Evolutionary conservation across 2,888 invertebrate species (phyloP).

Genomic region (Chloroclysta siterata): DNA sequence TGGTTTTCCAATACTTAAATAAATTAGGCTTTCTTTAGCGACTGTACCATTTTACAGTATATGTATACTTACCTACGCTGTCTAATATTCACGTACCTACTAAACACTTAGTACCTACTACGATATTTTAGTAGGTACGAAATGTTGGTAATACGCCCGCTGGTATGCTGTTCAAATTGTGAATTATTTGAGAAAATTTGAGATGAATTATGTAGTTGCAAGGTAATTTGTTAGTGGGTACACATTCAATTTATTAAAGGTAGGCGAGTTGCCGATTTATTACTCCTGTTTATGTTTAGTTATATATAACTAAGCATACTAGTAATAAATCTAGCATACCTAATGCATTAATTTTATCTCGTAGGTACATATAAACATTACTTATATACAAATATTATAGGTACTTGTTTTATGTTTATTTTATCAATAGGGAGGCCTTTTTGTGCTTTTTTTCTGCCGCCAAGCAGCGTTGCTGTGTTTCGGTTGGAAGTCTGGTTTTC

Average conservation of each 20-base stretch:
- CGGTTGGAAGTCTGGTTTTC: too few species aligned
- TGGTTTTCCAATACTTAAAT: too few species aligned
- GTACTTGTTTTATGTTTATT: too few species aligned
- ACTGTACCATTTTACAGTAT: slow-evolving; percentile 8
- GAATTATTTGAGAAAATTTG: slow-evolving; percentile 56
- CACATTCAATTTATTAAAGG: slow-evolving; percentile 22
- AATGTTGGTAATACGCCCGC: slow-evolving; percentile 46
- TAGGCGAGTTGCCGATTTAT: slow-evolving; percentile 8
- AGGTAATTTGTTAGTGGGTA: slow-evolving; percentile 52
- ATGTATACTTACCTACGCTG: not conserved
- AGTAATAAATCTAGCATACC: too few species aligned
- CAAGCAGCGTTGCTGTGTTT: too few species aligned
- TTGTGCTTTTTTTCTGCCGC: too few species aligned
- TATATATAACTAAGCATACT: too few species aligned
- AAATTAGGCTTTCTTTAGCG: not conserved
- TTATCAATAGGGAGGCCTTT: too few species aligned
- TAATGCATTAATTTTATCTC: not conserved
- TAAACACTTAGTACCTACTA: not conserved
- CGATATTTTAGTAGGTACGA: slow-evolving; percentile 53
- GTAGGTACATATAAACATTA: too few species aligned
- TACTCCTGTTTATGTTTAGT: not conserved
- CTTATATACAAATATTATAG: too few species aligned
- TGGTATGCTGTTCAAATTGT: slow-evolving; percentile 55
- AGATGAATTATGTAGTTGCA: slow-evolving; percentile 50
- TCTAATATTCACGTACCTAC: slow-evolving; percentile 2